Evolutionary conservation across 2,797 vertebrate species (phyloP).

Genomic region (Melanogrammus aeglefinus): DNA sequence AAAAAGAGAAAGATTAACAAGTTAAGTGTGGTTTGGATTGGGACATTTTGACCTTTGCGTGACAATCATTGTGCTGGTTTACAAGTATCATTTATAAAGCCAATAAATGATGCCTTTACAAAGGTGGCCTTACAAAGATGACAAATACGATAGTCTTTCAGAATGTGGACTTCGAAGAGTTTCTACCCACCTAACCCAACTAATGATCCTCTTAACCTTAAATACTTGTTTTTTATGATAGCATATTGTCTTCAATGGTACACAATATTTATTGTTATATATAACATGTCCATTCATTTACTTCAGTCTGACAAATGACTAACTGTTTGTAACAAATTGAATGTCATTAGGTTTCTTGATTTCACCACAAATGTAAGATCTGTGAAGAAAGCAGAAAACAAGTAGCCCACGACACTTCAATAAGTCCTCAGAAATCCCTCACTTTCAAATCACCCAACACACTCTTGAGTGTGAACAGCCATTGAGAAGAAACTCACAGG

Average conservation of each 20-base stretch:
- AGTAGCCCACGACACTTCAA: background rate
- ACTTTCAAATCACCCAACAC: conserved; percentile 39
- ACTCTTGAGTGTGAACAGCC: conserved; percentile 45
- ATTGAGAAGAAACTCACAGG: conserved; percentile 48
- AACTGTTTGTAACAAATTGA: background rate
- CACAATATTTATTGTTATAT: background rate
- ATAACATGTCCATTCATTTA: background rate
- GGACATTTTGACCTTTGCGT: conserved; percentile 54
- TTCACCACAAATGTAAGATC: background rate
- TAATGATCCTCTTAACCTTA: background rate
- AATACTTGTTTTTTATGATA: background rate
- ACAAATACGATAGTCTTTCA: background rate
- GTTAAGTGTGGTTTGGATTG: conserved; percentile 68
- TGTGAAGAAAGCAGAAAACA: background rate
- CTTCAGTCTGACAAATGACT: background rate
- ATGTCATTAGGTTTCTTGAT: background rate
- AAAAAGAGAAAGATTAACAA: conserved; percentile 67
- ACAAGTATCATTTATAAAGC: conserved; percentile 20
- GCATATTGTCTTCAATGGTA: background rate
- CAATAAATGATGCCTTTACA: conserved; percentile 29
- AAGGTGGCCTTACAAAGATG: conserved; percentile 21
- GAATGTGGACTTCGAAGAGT: background rate
- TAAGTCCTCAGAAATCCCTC: conserved; percentile 18
- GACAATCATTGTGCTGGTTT: conserved; percentile 36
- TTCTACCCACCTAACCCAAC: background rate